A percentile compares a stretch with the other conserved stretches of the same genome.
phyloP scores from a whole-genome alignment of 2,113 vertebrate genomes.

The Syngnathus typhle region DNA sequence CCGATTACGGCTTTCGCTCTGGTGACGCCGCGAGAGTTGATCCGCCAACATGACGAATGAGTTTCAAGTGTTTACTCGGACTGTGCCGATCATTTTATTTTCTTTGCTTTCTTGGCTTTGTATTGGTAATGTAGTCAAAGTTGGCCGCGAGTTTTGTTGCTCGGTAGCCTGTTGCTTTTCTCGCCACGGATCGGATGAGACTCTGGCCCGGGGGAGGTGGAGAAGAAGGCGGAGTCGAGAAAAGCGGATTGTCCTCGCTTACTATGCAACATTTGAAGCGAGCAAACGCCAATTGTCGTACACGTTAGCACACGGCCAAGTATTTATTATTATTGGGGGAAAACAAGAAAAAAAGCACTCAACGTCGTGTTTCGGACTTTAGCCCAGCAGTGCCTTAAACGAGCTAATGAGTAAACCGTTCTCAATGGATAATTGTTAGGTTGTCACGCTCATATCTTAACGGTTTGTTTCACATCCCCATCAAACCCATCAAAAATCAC shows the following conservation, averaged over 20 bases:
- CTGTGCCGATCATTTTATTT: too few relatives aligned
- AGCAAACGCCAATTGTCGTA: not conserved
- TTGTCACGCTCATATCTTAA: not conserved
- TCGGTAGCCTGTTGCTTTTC: constrained; percentile 69
- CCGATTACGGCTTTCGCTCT: not conserved
- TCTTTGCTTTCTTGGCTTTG: not conserved
- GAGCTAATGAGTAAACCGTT: not conserved
- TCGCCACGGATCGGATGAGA: constrained; percentile 1
- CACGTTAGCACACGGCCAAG: not conserved
- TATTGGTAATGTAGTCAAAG: not conserved
- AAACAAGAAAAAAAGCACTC: not conserved
- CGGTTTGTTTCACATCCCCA: not conserved
- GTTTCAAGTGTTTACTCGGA: not conserved
- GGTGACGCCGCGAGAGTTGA: not conserved
- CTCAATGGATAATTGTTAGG: not conserved
- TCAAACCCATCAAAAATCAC: too few relatives aligned
- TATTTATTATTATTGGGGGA: not conserved
- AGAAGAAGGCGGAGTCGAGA: constrained; percentile 58
- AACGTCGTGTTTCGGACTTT: constrained; percentile 6
- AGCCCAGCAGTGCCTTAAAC: not conserved
- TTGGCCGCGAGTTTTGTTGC: constrained; percentile 28
- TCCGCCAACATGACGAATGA: not conserved
- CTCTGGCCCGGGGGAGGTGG: constrained; percentile 20
- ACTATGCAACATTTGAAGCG: constrained; percentile 35
- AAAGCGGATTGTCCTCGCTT: constrained; percentile 69